phyloP scores from a whole-genome alignment of 37 sponge, comb jelly and placozoan species.

The Mnemiopsis leidyi region DNA sequence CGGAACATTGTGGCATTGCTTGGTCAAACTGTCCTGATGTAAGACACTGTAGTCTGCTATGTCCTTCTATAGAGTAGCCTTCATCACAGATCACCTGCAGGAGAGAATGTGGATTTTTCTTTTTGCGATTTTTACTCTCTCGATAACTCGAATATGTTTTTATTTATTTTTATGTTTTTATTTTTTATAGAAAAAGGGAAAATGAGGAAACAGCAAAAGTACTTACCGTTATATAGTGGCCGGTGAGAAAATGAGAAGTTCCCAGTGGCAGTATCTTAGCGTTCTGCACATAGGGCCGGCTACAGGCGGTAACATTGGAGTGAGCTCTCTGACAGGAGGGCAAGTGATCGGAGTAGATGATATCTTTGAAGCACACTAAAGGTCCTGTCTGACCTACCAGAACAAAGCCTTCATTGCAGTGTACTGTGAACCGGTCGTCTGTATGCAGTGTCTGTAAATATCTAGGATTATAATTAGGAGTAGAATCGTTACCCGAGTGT shows the following conservation, averaged over 20 bases:
- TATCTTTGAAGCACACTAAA: not conserved
- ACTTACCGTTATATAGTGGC: not conserved
- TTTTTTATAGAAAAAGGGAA: no score
- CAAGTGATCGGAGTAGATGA: not conserved
- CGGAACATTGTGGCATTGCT: not conserved
- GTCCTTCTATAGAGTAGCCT: slow-evolving; percentile 43
- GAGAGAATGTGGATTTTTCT: no score
- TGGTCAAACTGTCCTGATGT: not conserved
- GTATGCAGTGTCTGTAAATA: not conserved
- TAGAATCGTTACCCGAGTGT: no score
- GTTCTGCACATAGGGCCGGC: not conserved
- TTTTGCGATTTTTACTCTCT: no score
- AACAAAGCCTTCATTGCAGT: slow-evolving; percentile 21
- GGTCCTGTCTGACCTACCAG: not conserved
- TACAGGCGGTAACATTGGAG: not conserved
- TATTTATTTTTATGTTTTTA: no score
- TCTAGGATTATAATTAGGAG: no score
- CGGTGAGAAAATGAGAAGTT: not conserved
- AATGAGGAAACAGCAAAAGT: no score
- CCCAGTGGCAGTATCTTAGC: not conserved
- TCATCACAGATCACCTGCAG: slow-evolving; percentile 40
- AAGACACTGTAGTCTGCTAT: not conserved
- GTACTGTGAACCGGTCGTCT: not conserved
- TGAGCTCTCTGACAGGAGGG: not conserved
- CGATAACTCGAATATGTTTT: no score